A percentile compares a stretch with the other conserved stretches of the same genome.
These are phyloP conservation scores for Galerucella calmariensis DNA, from an alignment of 2,888 invertebrate genomes.

Conservation along the genomic window DNA sequence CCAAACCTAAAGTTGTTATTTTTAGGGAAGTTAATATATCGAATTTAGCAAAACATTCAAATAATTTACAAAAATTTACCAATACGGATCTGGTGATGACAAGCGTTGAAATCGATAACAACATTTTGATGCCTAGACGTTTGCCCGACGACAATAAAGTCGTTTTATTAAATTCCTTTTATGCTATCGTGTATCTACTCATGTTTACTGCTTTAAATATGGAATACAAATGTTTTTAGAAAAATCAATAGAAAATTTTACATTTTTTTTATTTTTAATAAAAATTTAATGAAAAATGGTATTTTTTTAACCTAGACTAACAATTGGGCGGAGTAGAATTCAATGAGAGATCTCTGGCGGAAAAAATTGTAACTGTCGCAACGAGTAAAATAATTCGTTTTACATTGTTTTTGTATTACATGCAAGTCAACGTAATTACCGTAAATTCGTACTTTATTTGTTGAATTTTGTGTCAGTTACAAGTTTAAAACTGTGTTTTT, in stretches of 20 bases:
- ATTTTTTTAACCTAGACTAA: background rate
- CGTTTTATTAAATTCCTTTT: constrained; percentile 49
- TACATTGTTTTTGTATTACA: too few species aligned
- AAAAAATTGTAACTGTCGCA: too few species aligned
- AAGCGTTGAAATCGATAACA: background rate
- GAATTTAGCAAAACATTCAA: constrained; percentile 38
- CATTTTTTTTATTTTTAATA: constrained; percentile 9
- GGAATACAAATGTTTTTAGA: constrained; percentile 48
- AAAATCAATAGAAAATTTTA: constrained; percentile 4
- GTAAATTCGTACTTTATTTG: too few species aligned
- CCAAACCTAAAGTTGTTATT: constrained; percentile 35
- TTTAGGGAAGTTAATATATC: constrained; percentile 39
- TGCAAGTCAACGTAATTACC: too few species aligned
- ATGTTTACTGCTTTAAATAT: constrained; percentile 53
- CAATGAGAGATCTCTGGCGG: too few species aligned
- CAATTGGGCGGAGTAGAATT: background rate
- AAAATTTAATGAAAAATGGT: background rate
- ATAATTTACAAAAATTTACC: constrained; percentile 39
- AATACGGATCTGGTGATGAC: constrained; percentile 18
- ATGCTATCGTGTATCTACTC: constrained; percentile 52
- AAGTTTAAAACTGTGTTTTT: too few species aligned
- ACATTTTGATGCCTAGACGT: background rate
- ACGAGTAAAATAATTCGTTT: too few species aligned
- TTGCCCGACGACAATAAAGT: constrained; percentile 35
- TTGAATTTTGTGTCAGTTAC: too few species aligned